Conservation (phyloP, 2,888 invertebrate genomes). For the Trichacis sp. region DNA sequence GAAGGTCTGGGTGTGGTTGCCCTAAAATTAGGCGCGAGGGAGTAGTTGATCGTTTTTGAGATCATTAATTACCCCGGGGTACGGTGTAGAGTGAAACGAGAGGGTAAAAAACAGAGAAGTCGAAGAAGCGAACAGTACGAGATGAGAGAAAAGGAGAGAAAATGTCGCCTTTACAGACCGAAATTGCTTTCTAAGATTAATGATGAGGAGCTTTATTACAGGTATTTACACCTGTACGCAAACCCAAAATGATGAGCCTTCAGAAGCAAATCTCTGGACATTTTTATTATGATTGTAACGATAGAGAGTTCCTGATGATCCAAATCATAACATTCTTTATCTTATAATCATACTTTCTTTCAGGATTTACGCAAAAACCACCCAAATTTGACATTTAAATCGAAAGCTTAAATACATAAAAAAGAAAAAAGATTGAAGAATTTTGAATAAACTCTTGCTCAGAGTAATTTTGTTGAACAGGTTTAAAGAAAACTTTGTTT, state of each 20-base stretch:
- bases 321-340: too few species aligned
- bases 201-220: conserved; percentile 57
- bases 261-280: too few species aligned
- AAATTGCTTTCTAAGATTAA: conserved; percentile 66
- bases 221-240: conserved; percentile 54
- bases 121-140: conserved; percentile 24
- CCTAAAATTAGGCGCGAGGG: conserved; percentile 62
- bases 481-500: too few species aligned
- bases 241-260: conserved; percentile 17
- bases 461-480: too few species aligned
- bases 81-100: conserved; percentile 32
- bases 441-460: too few species aligned
- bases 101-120: conserved; percentile 27
- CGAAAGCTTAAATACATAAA: too few species aligned
- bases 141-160: conserved; percentile 45
- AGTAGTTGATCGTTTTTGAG: conserved; percentile 61
- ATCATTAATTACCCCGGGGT: conserved; percentile 65
- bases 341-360: too few species aligned
- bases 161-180: conserved; percentile 63
- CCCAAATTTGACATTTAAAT: too few species aligned
- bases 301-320: too few species aligned
- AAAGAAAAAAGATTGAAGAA: too few species aligned
- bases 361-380: too few species aligned
- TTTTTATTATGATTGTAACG: too few species aligned
- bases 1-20: conserved; percentile 52